A percentile compares a stretch with the other conserved stretches of the same genome.
Conservation (phyloP, 2,797 vertebrate species). For the Trichosurus vulpecula region DNA sequence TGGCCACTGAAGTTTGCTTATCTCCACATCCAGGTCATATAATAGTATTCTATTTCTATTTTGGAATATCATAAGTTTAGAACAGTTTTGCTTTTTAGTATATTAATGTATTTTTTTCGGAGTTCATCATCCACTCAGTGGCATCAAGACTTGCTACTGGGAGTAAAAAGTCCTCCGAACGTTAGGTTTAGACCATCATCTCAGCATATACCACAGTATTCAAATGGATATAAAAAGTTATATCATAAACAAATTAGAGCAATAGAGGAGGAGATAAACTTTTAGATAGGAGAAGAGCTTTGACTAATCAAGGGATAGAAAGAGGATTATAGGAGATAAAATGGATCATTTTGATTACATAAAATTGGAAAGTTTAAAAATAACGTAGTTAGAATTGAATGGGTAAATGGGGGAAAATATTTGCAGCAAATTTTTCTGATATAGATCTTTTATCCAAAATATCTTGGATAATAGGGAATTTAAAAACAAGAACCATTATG, state of each 20-base stretch:
- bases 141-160: not conserved
- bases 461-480: not conserved
- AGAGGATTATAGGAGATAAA: not conserved
- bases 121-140: not conserved
- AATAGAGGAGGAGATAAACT: not conserved
- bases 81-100: not conserved
- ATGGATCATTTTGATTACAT: not conserved
- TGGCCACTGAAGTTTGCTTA: not conserved
- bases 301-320: not conserved
- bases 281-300: not conserved
- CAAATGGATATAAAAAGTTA: not conserved
- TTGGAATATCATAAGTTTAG: not conserved
- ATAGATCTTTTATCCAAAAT: not conserved
- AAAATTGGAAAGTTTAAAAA: not conserved
- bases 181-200: not conserved
- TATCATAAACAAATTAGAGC: not conserved
- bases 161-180: not conserved
- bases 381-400: not conserved
- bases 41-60: not conserved
- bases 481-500: not conserved
- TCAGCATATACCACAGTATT: not conserved
- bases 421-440: not conserved
- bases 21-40: not conserved
- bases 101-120: not conserved
- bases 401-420: not conserved